Base-by-base conservation (phyloP, 2,797 vertebrate species). In the Hippocampus kuda region DNA sequence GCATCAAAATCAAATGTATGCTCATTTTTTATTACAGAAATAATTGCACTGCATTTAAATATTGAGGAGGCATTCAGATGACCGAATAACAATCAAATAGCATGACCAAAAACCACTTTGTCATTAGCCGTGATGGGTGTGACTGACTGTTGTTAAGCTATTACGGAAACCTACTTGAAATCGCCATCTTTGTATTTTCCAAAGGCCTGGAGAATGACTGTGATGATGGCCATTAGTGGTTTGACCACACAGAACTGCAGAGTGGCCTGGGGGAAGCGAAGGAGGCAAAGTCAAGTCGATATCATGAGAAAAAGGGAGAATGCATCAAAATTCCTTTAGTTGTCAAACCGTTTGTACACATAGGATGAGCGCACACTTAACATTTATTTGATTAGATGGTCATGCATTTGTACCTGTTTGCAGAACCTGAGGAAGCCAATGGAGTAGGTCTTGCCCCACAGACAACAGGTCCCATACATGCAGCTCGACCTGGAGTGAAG, bases 231-330 rank as follows among this genome's bases (percentile, higher is more conserved):
- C 97, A 99, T 98, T 81, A 99, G 91, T 0, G 97, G 97, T 79
- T 99, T 99, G 74, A 99, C 97, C 76, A 99, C 97, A 42, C 97
- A 99, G 88, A 99, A 99, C 90, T 99, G 97, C 66, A 99, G 88
- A 27, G 97, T 99, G n/a, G 97, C 96, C 97, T 90, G 73, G 11
- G 5, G 5, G 61, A 27, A 1, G 56, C 44, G 15, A 66, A 0
- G 24, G 27, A 26, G 30, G n/a, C 20, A 15, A 49, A 48, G 26
- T 59, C 0, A 22, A 30, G 4, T 16, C 22, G 10, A 24, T 16
- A 22, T 60, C 8, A 9, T n/a, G 10, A 12, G 12, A 22, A 42
- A n/a, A 8, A 22, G 7, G 26, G 26, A 30, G 42, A 27, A 27
- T 65, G 44, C 6, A 62, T 22, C 20, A 8, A 18, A 22, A 15